A percentile compares a stretch with the other conserved stretches of the same genome.
These are phyloP conservation scores for Ondatra zibethicus DNA, from an alignment of 2,113 vertebrate species.

Conservation along the genomic window DNA sequence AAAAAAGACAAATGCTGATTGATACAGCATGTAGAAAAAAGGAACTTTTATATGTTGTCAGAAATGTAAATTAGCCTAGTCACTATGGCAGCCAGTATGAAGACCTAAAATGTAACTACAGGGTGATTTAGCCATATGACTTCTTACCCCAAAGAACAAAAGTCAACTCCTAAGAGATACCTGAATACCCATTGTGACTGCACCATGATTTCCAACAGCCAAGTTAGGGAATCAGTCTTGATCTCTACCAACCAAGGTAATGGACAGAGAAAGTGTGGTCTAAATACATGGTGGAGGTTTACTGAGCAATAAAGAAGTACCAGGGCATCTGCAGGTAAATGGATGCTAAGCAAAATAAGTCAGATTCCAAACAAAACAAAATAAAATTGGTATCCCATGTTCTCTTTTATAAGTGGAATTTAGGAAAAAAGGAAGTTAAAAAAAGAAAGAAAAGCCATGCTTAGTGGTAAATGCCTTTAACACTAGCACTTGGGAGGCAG, in stretches of 20 bases:
- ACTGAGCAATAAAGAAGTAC: background rate
- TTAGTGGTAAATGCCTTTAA: background rate
- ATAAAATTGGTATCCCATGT: background rate
- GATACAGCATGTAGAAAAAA: too few relatives aligned
- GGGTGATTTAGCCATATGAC: background rate
- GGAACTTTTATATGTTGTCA: background rate
- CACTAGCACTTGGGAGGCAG: background rate
- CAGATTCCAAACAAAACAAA: background rate
- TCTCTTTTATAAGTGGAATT: background rate
- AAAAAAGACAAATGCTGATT: background rate
- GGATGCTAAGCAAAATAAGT: background rate
- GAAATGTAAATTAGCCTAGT: background rate
- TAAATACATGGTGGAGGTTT: background rate
- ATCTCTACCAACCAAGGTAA: background rate
- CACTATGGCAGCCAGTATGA: background rate
- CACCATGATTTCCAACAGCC: background rate
- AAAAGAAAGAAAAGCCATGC: background rate
- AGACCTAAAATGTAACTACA: background rate
- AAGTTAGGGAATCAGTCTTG: background rate
- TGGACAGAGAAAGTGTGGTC: background rate
- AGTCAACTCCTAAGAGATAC: background rate
- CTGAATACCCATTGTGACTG: background rate
- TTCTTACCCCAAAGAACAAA: background rate
- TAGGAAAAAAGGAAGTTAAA: background rate
- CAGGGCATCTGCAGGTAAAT: background rate